Evolutionary conservation across 53 echinoderm and acorn worm genomes (phyloP), one percentile per base, ranked within the genome.

Genomic region (Patiria pectinifera): DNA sequence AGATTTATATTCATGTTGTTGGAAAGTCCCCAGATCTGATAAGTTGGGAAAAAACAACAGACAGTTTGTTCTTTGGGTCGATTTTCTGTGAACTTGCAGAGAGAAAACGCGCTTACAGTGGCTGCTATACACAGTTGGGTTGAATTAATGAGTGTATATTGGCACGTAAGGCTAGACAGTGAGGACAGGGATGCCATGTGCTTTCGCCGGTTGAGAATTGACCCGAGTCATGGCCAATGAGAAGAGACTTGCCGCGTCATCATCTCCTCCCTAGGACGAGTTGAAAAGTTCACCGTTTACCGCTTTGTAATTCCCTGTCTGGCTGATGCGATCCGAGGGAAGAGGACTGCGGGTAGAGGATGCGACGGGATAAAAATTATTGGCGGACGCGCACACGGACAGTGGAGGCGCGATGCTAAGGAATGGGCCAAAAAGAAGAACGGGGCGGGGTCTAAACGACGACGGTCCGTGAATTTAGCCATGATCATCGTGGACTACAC

Each of bases 211-310:
- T 70, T 69, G 81, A 46, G 82, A 84, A 48, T 69, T 81, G 90
- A 90, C 90, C 90, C 80, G 21, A 69, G 19, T 45, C 80, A 66
- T 60, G 90, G 81, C 90, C 90, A 90, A 90, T 90, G 74, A 80
- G 66, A 62, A 80, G 70, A 45, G 80, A 77, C 48, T 23, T 66
- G 45, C 48, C 22, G 90, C 90, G 90, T 62, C 82, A 80, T 66
- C 90, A 26, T 80, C 80, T 78, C 69, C 80, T 69, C 80, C 84
- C 84, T 19, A 21, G 58, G 90, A 90, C 66, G 90, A 69, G 90
- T 90, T 90, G 90, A 90, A 90, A 90, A 90, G 90, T 90, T 90
- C 90, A 90, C 59, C 87, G 43, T 78, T 76, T 87, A 74, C 87
- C 89, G 80, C 80, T 89, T 69, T 62, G 77, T 81, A 81, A 90